A percentile compares a stretch with the other conserved stretches of the same genome.
These are phyloP conservation scores for Nesoenas mayeri DNA, from an alignment of 2,113 vertebrate species.

Conservation along the genomic window DNA sequence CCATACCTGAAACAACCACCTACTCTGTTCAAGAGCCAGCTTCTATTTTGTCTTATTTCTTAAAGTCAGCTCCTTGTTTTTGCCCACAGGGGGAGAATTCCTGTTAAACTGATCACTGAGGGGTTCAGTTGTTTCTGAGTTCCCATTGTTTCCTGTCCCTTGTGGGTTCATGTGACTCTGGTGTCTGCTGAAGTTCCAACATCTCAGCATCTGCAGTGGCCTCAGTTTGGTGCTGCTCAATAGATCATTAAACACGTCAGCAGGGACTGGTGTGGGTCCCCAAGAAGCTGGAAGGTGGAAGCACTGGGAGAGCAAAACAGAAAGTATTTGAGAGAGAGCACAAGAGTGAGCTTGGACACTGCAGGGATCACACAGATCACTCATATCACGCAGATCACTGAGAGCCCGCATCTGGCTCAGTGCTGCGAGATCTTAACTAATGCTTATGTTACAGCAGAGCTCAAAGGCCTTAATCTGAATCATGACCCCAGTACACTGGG, in stretches of 20 bases:
- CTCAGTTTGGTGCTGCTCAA: not conserved
- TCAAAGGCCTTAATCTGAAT: not conserved
- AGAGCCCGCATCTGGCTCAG: fast-evolving
- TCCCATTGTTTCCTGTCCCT: not conserved
- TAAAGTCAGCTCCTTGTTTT: not conserved
- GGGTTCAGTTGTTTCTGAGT: not conserved
- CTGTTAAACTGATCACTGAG: not conserved
- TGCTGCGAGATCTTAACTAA: not conserved
- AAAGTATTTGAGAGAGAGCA: not conserved
- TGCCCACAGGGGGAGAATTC: not conserved
- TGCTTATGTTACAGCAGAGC: not conserved
- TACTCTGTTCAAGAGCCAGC: not conserved
- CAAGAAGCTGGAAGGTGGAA: not conserved
- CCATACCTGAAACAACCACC: not conserved
- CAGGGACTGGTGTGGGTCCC: not conserved
- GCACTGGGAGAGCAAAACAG: not conserved
- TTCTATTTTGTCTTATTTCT: not conserved
- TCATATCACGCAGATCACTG: not conserved
- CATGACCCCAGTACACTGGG: fast-evolving
- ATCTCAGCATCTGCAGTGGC: not conserved
- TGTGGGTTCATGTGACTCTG: fast-evolving
- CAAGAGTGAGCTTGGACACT: not conserved
- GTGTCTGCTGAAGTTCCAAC: not conserved
- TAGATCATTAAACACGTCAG: not conserved
- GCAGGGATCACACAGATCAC: not conserved